Evolutionary conservation across 1,140 invertebrate genomes (phyloP).

Genomic region (Sinella curviseta): DNA sequence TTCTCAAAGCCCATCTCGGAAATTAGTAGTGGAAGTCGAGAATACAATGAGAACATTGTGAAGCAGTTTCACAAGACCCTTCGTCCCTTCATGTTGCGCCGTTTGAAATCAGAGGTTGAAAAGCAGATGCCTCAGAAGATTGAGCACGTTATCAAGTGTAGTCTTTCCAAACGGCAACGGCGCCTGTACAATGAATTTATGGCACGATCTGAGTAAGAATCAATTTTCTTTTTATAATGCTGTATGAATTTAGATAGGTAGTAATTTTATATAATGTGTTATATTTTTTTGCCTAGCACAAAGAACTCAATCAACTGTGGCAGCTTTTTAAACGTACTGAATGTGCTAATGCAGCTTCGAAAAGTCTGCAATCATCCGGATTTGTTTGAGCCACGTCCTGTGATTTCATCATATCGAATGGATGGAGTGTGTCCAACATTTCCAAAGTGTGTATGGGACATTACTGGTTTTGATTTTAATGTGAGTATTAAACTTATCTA

Average conservation of each 20-base stretch:
- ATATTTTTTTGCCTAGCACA: constrained; percentile 68
- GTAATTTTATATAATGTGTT: constrained; percentile 24
- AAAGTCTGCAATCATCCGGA: constrained; percentile 99
- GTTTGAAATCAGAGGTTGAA: constrained; percentile 97
- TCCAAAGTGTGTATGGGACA: constrained; percentile 70
- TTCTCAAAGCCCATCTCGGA: constrained; percentile 97
- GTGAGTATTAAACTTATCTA: too few relatives aligned
- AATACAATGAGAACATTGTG: constrained; percentile 95
- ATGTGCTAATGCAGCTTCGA: constrained; percentile 97
- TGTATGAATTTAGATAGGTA: not conserved
- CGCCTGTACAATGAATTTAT: constrained; percentile 99
- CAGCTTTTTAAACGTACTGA: constrained; percentile 96
- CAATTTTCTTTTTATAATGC: constrained; percentile 64
- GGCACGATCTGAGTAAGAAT: constrained; percentile 91
- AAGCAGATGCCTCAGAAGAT: constrained; percentile 99
- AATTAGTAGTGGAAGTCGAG: constrained; percentile 94
- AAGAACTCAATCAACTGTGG: constrained; percentile 90
- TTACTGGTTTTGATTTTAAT: too few relatives aligned
- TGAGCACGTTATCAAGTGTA: constrained; percentile 94
- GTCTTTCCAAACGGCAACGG: constrained; percentile 92
- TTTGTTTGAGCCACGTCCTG: constrained; percentile 79
- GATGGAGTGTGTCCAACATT: constrained; percentile 70
- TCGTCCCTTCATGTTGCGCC: constrained; percentile 90
- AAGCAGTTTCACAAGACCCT: constrained; percentile 95
- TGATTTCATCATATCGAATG: constrained; percentile 90